Conservation (phyloP, 64 coral and sea anemone species). For the Pocillopora verrucosa region DNA sequence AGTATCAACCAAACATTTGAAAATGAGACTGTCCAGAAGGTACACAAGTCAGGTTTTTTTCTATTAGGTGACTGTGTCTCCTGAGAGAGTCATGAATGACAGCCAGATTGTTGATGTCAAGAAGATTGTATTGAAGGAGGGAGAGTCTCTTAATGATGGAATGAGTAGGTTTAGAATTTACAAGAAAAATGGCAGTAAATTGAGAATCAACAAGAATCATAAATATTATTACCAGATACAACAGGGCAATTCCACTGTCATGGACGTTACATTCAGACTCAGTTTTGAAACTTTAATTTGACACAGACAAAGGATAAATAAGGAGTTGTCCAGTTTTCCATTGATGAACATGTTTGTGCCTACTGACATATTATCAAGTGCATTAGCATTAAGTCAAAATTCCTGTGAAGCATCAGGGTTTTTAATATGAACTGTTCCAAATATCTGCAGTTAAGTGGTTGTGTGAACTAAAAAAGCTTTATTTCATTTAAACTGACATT, state of each 20-base stretch:
- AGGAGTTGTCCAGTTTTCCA: constrained; percentile 21
- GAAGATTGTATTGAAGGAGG: no score
- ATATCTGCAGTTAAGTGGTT: constrained; percentile 15
- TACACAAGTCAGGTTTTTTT: no score
- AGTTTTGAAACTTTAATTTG: constrained; percentile 31
- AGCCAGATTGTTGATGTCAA: no score
- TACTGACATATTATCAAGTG: constrained; percentile 14
- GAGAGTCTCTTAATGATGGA: no score
- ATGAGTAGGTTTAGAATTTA: no score
- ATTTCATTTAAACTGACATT: constrained; percentile 22
- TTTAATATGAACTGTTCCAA: constrained; percentile 16
- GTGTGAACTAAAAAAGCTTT: constrained; percentile 16
- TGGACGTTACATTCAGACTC: constrained; percentile 21
- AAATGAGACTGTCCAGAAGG: no score
- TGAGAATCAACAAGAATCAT: no score
- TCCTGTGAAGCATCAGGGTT: constrained; percentile 15
- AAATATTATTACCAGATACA: no score
- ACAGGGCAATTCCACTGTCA: constrained; percentile 14
- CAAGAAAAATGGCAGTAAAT: no score
- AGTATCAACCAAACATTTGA: no score
- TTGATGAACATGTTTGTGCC: constrained; percentile 26
- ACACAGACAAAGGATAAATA: constrained; percentile 28
- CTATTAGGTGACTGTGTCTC: no score
- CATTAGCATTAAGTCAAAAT: constrained; percentile 11
- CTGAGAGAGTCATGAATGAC: no score